Base-by-base conservation (phyloP, 1,140 invertebrate species). In the Lepidurus arcticus region DNA sequence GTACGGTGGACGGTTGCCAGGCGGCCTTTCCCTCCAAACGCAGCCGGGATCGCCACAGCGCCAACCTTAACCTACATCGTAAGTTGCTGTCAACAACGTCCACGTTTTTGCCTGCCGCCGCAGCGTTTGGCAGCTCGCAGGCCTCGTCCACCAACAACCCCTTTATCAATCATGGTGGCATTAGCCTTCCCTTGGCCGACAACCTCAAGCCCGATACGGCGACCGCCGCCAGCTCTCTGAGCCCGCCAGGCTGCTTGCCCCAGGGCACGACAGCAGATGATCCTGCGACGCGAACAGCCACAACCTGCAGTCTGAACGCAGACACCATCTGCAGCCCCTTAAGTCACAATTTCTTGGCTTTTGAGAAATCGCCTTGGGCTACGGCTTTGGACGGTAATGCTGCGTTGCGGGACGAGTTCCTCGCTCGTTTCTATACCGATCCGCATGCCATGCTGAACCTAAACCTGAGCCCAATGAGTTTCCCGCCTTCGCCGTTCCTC, bases 21-120 rank as follows among this genome's bases (percentile, higher is more conserved):
- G 95, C 95, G 0, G 92, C 94, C 0, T 98, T 98, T 83, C 94
- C 94, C n/a, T 97, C 95, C 0, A 98, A 96, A 84, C 86, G 95
- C 75, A 96, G 93, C 80, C 89, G 96, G 78, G 96, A 98, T 83
- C 87, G 96, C 3, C 96, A 98, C 84, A 95, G 94, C 82, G 91
- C 94, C 0, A 98, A 98, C 83, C 86, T 94, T 44, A 97, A 95
- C 82, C 87, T 98, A 16, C 96, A 98, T 83, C 88, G 93, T 78
- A 96, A 96, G 84, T 86, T 96, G 42, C 84, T 96, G 47, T 93
- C 92, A 1, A 94, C 93, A 1, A 89, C 91, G 73, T 86, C 84
- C 1, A 85, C 86, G 0, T 86, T 87, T 80, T 85, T 85, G 79
- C 79, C 84, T 83, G 74, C 42, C 34, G 73, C 77, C 42, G 73